Base-by-base conservation (phyloP, 2,888 invertebrate species). In the Linnaemya vulpina region DNA sequence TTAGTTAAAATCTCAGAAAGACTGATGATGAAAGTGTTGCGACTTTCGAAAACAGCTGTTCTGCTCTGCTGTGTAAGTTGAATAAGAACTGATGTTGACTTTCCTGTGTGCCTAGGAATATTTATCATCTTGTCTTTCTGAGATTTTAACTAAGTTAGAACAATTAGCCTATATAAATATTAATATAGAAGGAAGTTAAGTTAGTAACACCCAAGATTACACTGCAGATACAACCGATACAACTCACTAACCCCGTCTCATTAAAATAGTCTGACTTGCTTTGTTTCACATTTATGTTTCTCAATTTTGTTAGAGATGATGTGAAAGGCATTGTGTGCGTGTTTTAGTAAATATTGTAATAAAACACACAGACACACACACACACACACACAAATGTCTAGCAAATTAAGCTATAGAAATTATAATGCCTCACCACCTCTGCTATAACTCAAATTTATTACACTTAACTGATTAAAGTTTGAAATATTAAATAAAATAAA, bases 171-270 rank as follows among this genome's bases (percentile, higher is more conserved):
- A n/a, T n/a, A n/a, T n/a, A n/a, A n/a, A n/a, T n/a, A n/a, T n/a
- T n/a, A n/a, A n/a, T n/a, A n/a, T n/a, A n/a, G n/a, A n/a, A n/a
- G n/a, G n/a, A n/a, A n/a, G n/a, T 75, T 22, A 49, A 46, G 35
- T 35, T n/a, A 65, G 46, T 30, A 62, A 78, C 79, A 46, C 79
- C 65, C 25, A 55, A 63, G 71, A 71, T 35, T 78, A 78, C 51
- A 13, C 53, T 43, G 20, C 11, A 53, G 10, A 60, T 35, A 58
- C n/a, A 60, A 17, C 46, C 30, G 13, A 40, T 13, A 51, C 30
- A 25, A 40, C 38, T 51, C 20, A 25, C 53, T 25, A 17, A 25
- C 25, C 53, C 46, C 30, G 53, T 75, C 40, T 40, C 17, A 9
- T 8, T 9, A 40, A 35, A 20, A 60, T 38, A 10, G 38, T 51